phyloP scores from a whole-genome alignment of 2,888 invertebrate genomes.

The Patella ulyssiponensis region DNA sequence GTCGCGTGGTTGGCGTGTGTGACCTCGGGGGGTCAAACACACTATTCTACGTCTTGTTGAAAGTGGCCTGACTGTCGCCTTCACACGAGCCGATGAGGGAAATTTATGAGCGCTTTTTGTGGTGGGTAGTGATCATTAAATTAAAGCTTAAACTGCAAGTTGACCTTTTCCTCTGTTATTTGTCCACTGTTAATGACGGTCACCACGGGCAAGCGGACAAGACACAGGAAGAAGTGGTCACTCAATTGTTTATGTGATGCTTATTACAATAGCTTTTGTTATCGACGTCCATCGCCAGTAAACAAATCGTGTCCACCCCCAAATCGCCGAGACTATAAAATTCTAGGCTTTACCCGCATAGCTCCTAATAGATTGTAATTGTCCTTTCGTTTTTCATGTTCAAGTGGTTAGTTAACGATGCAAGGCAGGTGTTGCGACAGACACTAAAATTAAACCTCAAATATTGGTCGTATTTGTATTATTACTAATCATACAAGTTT shows the following conservation, averaged over 20 bases:
- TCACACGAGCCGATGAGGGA: slow-evolving; percentile 4
- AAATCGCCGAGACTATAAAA: too few species aligned
- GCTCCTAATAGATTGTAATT: slow-evolving; percentile 5
- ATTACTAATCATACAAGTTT: too few species aligned
- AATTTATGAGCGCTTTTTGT: slow-evolving; percentile 1
- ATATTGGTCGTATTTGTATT: too few species aligned
- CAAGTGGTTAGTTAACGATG: slow-evolving; percentile 2
- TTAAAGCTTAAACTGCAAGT: slow-evolving; percentile 7
- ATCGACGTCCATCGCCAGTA: too few species aligned
- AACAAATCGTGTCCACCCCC: too few species aligned
- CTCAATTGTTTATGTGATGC: too few species aligned
- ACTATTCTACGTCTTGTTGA: background rate
- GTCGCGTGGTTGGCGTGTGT: background rate
- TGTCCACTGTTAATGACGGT: slow-evolving; percentile 4
- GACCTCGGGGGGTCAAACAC: slow-evolving; percentile 1
- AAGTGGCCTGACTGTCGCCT: background rate
- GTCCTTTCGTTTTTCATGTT: background rate
- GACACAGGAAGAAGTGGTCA: too few species aligned
- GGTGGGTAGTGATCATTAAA: slow-evolving; percentile 5
- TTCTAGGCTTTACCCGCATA: background rate
- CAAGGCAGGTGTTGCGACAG: background rate
- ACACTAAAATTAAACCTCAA: too few species aligned
- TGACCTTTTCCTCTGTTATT: background rate
- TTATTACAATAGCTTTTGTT: too few species aligned
- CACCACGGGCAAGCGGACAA: background rate